Evolutionary conservation across 2,888 invertebrate genomes (phyloP).

Genomic region (Antheraea yamamai): DNA sequence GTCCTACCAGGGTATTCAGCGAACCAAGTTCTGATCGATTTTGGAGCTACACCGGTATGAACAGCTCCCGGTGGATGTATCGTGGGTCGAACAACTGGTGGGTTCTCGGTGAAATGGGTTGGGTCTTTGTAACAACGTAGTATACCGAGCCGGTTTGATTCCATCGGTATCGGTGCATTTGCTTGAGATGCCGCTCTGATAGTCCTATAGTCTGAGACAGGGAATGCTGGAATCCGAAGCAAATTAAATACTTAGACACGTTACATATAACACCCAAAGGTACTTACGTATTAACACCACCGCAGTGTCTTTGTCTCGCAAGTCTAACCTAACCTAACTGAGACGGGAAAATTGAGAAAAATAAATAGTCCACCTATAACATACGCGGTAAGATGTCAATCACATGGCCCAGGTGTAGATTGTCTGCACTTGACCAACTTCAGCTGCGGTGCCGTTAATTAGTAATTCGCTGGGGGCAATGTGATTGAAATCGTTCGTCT

Average conservation of each 20-base stretch:
- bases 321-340: no score
- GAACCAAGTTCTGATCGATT: constrained; percentile 77
- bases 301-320: no score
- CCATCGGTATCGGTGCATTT: constrained; percentile 81
- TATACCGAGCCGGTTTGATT: constrained; percentile 79
- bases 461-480: no score
- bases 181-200: constrained; percentile 84
- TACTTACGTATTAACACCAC: no score
- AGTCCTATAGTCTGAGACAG: constrained; percentile 77
- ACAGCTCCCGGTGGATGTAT: constrained; percentile 75
- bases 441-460: no score
- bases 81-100: constrained; percentile 78
- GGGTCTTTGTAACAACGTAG: constrained; percentile 84
- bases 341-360: no score
- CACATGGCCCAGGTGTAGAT: no score
- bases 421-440: no score
- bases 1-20: constrained; percentile 81
- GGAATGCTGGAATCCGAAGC: constrained; percentile 63
- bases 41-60: constrained; percentile 71
- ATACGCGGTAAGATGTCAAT: no score
- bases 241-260: not conserved
- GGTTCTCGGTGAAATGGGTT: constrained; percentile 77
- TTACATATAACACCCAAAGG: no score
- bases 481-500: no score
- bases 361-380: no score